A percentile compares a stretch with the other conserved stretches of the same genome.
Evolutionary conservation across 2,113 vertebrate species (phyloP).

Genomic region (Myotis lucifugus): DNA sequence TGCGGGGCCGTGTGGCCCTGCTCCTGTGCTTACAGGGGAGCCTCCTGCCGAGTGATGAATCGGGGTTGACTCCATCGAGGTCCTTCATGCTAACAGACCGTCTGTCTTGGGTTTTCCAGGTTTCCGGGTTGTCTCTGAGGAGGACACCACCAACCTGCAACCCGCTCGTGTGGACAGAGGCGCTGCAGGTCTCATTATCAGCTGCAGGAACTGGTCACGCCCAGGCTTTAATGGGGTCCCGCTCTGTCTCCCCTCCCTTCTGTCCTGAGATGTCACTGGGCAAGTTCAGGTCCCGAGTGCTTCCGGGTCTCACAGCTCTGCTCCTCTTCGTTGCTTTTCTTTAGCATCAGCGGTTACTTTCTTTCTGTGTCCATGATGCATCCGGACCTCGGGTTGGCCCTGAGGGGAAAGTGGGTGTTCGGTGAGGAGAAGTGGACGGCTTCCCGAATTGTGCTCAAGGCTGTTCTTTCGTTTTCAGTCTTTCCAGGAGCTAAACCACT

Average conservation of each 20-base stretch:
- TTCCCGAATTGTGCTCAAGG: neutral
- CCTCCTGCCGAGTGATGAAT: slow-evolving; percentile 71
- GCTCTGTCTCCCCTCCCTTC: neutral
- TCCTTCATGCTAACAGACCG: slow-evolving; percentile 79
- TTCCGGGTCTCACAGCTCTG: neutral
- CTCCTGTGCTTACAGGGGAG: slow-evolving; percentile 79
- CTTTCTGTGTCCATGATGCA: neutral
- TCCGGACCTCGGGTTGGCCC: neutral
- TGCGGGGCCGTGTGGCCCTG: slow-evolving; percentile 74
- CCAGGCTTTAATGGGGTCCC: neutral
- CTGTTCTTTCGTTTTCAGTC: neutral
- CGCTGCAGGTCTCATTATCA: neutral
- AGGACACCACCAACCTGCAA: slow-evolving; percentile 35
- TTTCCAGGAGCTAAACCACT: neutral
- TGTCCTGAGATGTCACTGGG: neutral
- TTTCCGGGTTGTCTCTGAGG: slow-evolving; percentile 69
- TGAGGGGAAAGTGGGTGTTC: neutral
- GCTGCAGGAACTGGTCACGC: slow-evolving; percentile 27
- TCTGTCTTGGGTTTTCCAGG: slow-evolving; percentile 73
- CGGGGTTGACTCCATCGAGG: slow-evolving; percentile 56
- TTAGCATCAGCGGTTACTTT: neutral
- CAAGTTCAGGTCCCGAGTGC: neutral
- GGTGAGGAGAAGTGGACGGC: neutral
- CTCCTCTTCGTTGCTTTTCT: neutral
- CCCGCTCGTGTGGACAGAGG: slow-evolving; percentile 23